Conservation (phyloP, 2,888 invertebrate species). For the Cancer borealis region DNA sequence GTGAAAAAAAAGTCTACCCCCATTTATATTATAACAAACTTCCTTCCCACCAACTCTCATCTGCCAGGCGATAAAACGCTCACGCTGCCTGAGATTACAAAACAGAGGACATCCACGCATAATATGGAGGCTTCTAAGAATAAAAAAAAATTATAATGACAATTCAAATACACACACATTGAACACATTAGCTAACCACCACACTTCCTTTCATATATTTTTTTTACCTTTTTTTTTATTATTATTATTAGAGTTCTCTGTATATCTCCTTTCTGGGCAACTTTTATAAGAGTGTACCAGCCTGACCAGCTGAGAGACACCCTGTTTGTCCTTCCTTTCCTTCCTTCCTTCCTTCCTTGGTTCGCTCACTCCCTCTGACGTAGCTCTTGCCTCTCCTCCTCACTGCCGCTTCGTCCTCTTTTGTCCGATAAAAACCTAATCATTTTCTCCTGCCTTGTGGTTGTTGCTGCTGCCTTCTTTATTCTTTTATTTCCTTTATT, state of each 20-base stretch:
- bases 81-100: constrained; percentile 4
- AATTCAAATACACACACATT: constrained; percentile 6
- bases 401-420: background rate
- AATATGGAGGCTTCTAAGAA: background rate
- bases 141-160: background rate
- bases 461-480: too few relatives aligned
- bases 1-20: background rate
- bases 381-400: background rate
- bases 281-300: background rate
- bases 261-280: background rate
- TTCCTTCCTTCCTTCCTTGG: background rate
- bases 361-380: background rate
- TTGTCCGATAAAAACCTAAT: background rate
- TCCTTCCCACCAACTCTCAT: background rate
- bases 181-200: constrained; percentile 25
- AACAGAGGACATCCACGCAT: background rate
- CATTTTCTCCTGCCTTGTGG: background rate
- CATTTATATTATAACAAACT: background rate
- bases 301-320: background rate
- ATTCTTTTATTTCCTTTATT: background rate
- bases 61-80: background rate
- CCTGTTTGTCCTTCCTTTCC: background rate
- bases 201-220: background rate
- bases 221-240: background rate
- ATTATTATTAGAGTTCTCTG: background rate